Percentiles rank a stretch among this genome's conserved stretches.
Conservation (phyloP, 2,797 vertebrate genomes). For the Varecia variegata region DNA sequence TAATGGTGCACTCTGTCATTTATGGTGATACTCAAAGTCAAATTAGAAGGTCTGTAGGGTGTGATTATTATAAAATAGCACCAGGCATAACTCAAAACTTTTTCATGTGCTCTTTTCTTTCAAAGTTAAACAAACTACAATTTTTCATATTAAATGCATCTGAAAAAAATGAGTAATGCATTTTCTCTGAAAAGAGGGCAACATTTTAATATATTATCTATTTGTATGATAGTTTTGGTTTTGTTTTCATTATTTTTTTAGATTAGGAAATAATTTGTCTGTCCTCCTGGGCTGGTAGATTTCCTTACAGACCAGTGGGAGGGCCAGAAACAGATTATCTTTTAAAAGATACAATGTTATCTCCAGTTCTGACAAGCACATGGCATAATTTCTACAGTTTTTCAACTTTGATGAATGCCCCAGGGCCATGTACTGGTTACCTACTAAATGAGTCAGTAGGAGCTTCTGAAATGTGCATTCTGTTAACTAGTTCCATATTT, state of each 20-base stretch:
- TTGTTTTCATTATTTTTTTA: slow-evolving; percentile 11
- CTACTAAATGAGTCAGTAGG: background rate
- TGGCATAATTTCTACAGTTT: background rate
- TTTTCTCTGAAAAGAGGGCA: background rate
- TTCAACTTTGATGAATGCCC: background rate
- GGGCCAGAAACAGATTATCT: background rate
- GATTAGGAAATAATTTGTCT: background rate
- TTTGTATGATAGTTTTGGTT: background rate
- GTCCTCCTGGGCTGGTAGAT: background rate
- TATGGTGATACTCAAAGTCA: background rate
- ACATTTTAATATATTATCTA: background rate
- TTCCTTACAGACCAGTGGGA: background rate
- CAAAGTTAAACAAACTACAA: background rate
- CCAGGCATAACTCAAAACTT: background rate
- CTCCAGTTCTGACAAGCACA: background rate
- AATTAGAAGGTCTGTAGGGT: background rate
- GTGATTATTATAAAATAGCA: background rate
- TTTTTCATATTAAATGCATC: background rate
- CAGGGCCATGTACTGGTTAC: background rate
- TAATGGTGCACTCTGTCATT: background rate
- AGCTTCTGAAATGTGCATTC: background rate
- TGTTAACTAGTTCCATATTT: background rate
- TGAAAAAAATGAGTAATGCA: background rate
- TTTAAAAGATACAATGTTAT: background rate
- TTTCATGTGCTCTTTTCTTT: background rate